Evolutionary conservation across 2,888 invertebrate species (phyloP).

Genomic region (Drosophila atroscutellata): DNA sequence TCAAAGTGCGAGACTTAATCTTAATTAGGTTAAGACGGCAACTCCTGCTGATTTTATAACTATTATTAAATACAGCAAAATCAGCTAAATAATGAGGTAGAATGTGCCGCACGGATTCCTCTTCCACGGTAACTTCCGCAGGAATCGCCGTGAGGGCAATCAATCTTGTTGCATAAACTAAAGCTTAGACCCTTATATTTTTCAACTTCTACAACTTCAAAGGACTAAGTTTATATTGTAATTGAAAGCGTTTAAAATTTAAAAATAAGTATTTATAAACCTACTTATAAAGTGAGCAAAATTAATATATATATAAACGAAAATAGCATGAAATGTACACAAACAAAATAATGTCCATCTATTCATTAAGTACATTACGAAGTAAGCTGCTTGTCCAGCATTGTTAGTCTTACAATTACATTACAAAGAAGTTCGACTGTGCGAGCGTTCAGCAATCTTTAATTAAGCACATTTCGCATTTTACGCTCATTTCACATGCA

Average conservation of each 20-base stretch:
- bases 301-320: neutral
- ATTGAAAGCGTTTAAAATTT: neutral
- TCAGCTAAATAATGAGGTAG: neutral
- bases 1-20: neutral
- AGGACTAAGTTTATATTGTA: neutral
- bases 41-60: neutral
- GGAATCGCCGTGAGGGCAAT: neutral
- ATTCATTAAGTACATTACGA: neutral
- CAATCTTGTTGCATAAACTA: neutral
- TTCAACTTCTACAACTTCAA: neutral
- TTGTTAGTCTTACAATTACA: neutral
- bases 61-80: neutral
- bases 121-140: neutral
- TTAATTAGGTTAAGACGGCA: neutral
- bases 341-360: neutral
- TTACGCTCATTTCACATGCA: slow-evolving; percentile 68
- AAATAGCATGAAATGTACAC: neutral
- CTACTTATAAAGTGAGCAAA: neutral
- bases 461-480: slow-evolving; percentile 68
- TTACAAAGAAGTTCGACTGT: slow-evolving; percentile 16
- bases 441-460: slow-evolving; percentile 28
- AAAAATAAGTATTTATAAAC: too few species aligned
- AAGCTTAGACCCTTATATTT: neutral
- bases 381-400: neutral
- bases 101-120: neutral